Evolutionary conservation across 2,888 invertebrate species (phyloP).

Genomic region (Anthoptus insignis): DNA sequence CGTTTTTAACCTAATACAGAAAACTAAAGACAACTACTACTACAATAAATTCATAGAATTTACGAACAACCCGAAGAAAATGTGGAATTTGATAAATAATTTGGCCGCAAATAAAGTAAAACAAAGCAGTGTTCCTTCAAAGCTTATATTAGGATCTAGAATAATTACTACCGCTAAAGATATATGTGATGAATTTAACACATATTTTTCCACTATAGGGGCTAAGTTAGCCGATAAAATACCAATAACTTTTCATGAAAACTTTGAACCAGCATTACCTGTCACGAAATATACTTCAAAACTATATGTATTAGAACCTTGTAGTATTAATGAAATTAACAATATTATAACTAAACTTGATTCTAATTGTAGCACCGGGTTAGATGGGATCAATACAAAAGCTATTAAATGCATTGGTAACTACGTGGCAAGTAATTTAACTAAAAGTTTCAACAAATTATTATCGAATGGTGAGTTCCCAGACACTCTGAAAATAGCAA

Average conservation of each 20-base stretch:
- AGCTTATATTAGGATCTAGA: background rate
- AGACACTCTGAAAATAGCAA: conserved; percentile 43
- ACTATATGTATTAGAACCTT: conserved; percentile 12
- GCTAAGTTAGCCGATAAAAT: too few species aligned
- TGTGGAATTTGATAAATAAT: conserved; percentile 40
- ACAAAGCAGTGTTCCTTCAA: conserved; percentile 8
- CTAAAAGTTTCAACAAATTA: conserved; percentile 27
- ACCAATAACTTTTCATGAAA: background rate
- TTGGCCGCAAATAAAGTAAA: background rate
- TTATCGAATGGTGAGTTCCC: conserved; percentile 34
- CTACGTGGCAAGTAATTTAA: conserved; percentile 12
- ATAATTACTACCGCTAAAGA: conserved; percentile 1
- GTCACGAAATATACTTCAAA: background rate
- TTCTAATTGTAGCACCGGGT: conserved; percentile 28
- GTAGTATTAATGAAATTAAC: background rate
- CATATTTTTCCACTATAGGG: conserved; percentile 18
- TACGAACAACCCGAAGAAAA: conserved; percentile 41
- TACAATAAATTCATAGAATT: conserved; percentile 33
- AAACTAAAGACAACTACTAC: conserved; percentile 34
- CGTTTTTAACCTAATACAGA: conserved; percentile 27
- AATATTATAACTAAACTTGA: conserved; percentile 29
- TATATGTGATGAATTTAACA: conserved; percentile 11
- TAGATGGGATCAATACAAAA: conserved; percentile 32
- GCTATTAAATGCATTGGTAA: conserved; percentile 30
- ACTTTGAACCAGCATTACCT: background rate